Conservation (phyloP, 2,888 invertebrate species). For the Lasioglossum pauxillum region DNA sequence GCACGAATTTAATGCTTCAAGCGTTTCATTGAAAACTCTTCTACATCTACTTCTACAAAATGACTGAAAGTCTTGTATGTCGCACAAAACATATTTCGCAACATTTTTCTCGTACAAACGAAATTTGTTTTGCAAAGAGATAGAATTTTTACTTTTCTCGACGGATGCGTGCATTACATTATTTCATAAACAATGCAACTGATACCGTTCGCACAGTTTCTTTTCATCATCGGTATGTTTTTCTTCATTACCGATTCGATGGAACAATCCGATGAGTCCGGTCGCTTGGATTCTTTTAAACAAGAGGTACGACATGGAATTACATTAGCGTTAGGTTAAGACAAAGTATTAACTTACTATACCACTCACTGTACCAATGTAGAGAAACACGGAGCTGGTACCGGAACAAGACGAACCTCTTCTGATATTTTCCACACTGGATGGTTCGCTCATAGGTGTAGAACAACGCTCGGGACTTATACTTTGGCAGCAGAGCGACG, state of each 20-base stretch:
- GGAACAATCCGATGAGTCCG: not conserved
- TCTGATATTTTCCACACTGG: constrained; percentile 95
- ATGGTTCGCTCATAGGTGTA: constrained; percentile 96
- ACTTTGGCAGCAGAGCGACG: constrained; percentile 96
- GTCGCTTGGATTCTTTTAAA: not conserved
- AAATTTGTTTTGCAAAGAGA: too few relatives aligned
- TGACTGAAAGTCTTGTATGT: constrained; percentile 7
- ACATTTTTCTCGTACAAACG: not conserved
- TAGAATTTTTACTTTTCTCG: not conserved
- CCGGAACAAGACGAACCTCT: constrained; percentile 81
- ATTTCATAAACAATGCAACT: constrained; percentile 30
- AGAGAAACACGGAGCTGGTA: constrained; percentile 80
- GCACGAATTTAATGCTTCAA: not conserved
- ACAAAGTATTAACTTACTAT: too few relatives aligned
- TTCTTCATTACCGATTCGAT: not conserved
- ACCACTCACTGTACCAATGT: not conserved
- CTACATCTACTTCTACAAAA: not conserved
- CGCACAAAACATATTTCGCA: not conserved
- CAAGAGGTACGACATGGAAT: constrained; percentile 20
- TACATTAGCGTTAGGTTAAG: not conserved
- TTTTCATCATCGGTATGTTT: constrained; percentile 12
- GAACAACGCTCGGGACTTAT: constrained; percentile 93
- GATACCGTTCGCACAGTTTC: not conserved
- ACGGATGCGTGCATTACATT: not conserved
- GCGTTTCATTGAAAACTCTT: not conserved